A percentile compares a stretch with the other conserved stretches of the same genome.
phyloP scores from a whole-genome alignment of 2,888 invertebrate species.

The Drosophila fulvimacula region DNA sequence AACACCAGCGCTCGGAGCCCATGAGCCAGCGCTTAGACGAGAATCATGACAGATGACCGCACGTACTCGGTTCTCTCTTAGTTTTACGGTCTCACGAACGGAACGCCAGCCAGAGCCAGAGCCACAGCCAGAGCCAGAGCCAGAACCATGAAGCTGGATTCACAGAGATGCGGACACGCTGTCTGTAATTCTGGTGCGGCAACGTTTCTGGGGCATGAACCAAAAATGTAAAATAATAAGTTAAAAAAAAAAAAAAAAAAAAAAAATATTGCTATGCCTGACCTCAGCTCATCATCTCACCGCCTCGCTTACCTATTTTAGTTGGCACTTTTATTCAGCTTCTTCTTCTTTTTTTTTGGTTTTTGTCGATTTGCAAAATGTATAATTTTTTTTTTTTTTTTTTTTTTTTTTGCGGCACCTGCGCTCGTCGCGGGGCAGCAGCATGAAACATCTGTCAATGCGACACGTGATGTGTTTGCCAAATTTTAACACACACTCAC shows the following conservation, averaged over 20 bases:
- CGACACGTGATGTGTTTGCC: conserved; percentile 60
- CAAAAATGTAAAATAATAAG: conserved; percentile 77
- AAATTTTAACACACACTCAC: conserved; percentile 30
- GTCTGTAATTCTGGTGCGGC: conserved; percentile 38
- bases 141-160: conserved; percentile 3
- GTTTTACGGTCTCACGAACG: conserved; percentile 58
- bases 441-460: conserved; percentile 60
- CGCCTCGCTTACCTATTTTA: conserved; percentile 16
- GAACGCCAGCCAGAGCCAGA: conserved; percentile 33
- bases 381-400: conserved; percentile 21
- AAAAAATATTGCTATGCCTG: conserved; percentile 34
- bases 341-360: neutral
- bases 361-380: conserved; percentile 52
- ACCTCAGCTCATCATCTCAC: neutral
- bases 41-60: conserved; percentile 80
- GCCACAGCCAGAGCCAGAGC: conserved; percentile 9
- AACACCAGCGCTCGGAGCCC: conserved; percentile 32
- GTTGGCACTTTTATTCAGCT: neutral
- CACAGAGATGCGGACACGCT: conserved; percentile 11
- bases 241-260: conserved; percentile 42
- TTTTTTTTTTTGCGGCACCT: conserved; percentile 29
- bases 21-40: conserved; percentile 37
- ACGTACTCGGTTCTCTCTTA: conserved; percentile 63
- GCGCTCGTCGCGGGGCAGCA: conserved; percentile 22
- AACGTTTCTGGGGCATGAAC: conserved; percentile 74